These are phyloP conservation scores for Adelphocoris suturalis DNA, from an alignment of 2,888 invertebrate genomes.

Conservation along the genomic window DNA sequence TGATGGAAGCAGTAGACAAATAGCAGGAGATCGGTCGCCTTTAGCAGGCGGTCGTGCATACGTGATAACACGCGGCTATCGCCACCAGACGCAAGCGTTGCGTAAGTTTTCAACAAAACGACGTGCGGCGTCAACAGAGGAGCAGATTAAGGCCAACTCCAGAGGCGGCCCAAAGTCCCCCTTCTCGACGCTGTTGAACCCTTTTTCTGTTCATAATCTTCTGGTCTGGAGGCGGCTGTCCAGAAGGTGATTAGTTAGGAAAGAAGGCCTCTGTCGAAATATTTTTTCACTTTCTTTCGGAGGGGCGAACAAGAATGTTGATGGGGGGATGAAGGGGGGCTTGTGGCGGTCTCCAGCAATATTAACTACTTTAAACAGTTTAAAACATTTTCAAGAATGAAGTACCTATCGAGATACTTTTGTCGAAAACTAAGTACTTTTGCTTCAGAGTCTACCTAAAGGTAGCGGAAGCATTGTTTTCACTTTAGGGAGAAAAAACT, in stretches of 20 bases:
- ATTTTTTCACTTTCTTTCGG: constrained; percentile 33
- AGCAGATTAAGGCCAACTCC: constrained; percentile 34
- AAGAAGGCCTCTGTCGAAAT: constrained; percentile 30
- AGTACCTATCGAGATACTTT: too few relatives aligned
- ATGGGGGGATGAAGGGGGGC: not conserved
- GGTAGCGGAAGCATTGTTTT: too few relatives aligned
- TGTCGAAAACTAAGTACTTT: too few relatives aligned
- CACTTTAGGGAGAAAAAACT: too few relatives aligned
- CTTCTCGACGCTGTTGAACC: constrained; percentile 19
- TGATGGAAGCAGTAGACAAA: constrained; percentile 20
- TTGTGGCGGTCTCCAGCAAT: too few relatives aligned
- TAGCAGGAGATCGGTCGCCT: constrained; percentile 6
- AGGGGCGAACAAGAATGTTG: not conserved
- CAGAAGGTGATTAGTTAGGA: constrained; percentile 22
- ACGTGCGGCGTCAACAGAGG: constrained; percentile 39
- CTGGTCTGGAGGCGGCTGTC: constrained; percentile 34
- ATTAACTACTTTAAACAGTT: too few relatives aligned
- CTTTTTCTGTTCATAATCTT: constrained; percentile 31
- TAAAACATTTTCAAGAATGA: too few relatives aligned
- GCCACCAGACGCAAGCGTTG: not conserved
- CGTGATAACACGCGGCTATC: constrained; percentile 36
- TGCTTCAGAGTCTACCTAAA: too few relatives aligned
- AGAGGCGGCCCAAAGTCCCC: not conserved
- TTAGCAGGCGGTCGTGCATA: constrained; percentile 20
- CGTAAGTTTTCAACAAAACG: constrained; percentile 12